phyloP scores from a whole-genome alignment of 2,888 invertebrate genomes.

The Drosophila merina region DNA sequence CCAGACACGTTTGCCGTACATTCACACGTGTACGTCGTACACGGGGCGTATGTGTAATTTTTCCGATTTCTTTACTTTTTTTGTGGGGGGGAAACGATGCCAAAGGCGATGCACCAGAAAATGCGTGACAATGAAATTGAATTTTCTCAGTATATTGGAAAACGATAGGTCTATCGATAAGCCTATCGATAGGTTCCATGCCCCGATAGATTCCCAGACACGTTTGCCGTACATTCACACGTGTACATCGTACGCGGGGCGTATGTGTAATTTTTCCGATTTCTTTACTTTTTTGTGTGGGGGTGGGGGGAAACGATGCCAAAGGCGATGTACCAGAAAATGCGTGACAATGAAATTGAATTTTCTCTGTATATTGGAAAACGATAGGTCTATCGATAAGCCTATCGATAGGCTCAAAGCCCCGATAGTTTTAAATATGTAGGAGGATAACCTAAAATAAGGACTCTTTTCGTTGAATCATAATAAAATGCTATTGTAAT shows the following conservation, averaged over 20 bases:
- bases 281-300: conserved; percentile 7
- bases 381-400: conserved; percentile 32
- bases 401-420: too few species aligned
- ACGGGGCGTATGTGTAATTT: conserved; percentile 69
- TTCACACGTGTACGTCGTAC: conserved; percentile 15
- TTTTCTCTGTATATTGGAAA: too few species aligned
- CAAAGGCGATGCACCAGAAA: conserved; percentile 30
- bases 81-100: conserved; percentile 15
- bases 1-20: conserved; percentile 72
- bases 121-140: conserved; percentile 76
- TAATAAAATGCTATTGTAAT: background rate
- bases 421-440: too few species aligned
- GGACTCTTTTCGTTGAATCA: too few species aligned
- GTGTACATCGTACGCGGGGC: conserved; percentile 37
- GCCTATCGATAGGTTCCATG: too few species aligned
- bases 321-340: conserved; percentile 28
- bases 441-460: too few species aligned
- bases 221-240: conserved; percentile 57
- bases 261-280: conserved; percentile 69
- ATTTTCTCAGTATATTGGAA: conserved; percentile 72
- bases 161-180: too few species aligned
- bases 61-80: conserved; percentile 36
- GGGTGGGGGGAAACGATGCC: conserved; percentile 20
- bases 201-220: conserved; percentile 77
- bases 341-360: conserved; percentile 77